A percentile compares a stretch with the other conserved stretches of the same genome.
Evolutionary conservation across 2,113 vertebrate genomes (phyloP).

Genomic region (Casuarius casuarius): DNA sequence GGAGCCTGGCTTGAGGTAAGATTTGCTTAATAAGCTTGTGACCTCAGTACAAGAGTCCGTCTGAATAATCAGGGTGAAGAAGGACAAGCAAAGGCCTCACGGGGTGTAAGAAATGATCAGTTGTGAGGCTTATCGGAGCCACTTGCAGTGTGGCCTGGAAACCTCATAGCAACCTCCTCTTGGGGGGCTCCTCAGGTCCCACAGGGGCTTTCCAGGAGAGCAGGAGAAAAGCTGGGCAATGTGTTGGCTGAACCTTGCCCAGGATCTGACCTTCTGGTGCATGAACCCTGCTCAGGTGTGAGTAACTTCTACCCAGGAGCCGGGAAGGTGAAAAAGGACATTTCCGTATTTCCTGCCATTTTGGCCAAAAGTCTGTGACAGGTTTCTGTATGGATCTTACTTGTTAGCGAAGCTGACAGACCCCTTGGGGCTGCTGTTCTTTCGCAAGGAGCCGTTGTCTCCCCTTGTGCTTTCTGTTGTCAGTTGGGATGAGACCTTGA

Average conservation of each 20-base stretch:
- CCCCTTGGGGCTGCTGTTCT: not conserved
- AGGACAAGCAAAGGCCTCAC: not conserved
- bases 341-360: not conserved
- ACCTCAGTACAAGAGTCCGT: not conserved
- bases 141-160: not conserved
- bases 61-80: not conserved
- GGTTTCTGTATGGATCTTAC: not conserved
- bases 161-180: not conserved
- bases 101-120: not conserved
- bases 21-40: not conserved
- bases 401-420: not conserved
- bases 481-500: not conserved
- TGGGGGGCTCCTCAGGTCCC: not conserved
- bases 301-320: not conserved
- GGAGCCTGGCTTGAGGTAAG: not conserved
- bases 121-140: not conserved
- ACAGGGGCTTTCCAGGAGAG: not conserved
- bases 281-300: not conserved
- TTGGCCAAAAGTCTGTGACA: not conserved
- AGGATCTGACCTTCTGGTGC: not conserved
- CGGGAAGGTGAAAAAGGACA: not conserved
- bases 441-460: not conserved
- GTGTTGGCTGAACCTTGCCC: not conserved
- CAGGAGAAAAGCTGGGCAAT: not conserved
- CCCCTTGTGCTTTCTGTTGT: not conserved